phyloP scores from a whole-genome alignment of 2,113 vertebrate species.

The Apistogramma diplotaenia region DNA sequence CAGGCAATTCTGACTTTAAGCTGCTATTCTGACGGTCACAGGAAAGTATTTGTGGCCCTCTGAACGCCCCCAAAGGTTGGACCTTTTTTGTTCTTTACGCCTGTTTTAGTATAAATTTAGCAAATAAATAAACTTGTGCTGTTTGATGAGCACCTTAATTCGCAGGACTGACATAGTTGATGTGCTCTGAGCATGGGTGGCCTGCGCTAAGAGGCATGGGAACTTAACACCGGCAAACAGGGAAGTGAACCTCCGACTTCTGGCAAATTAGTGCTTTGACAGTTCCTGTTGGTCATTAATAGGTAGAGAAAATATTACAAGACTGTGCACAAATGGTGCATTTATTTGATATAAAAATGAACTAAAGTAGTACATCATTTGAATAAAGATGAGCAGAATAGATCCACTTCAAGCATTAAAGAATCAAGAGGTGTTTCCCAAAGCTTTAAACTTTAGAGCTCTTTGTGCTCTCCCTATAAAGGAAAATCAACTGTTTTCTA shows the following conservation, averaged over 20 bases:
- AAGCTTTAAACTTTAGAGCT: background rate
- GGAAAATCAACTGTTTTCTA: background rate
- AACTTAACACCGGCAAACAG: background rate
- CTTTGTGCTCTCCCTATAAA: background rate
- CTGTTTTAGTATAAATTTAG: background rate
- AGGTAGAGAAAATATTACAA: background rate
- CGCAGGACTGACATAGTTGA: background rate
- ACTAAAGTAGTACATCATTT: background rate
- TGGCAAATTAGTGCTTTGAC: background rate
- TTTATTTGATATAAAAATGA: background rate
- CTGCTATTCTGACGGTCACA: background rate
- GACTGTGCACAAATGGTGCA: background rate
- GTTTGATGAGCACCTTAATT: conserved; percentile 1
- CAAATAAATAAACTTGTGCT: background rate
- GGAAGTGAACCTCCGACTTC: conserved; percentile 23
- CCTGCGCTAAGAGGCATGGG: conserved; percentile 1
- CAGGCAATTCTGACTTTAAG: background rate
- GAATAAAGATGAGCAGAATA: background rate
- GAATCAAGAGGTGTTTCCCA: background rate
- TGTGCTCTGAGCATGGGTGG: conserved; percentile 15
- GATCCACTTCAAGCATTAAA: background rate
- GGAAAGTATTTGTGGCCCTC: conserved; percentile 3
- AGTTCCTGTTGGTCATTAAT: background rate
- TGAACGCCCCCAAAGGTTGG: background rate
- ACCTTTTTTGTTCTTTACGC: background rate